Evolutionary conservation across 2,888 invertebrate species (phyloP).

Genomic region (Drepanosiphum platanoidis): DNA sequence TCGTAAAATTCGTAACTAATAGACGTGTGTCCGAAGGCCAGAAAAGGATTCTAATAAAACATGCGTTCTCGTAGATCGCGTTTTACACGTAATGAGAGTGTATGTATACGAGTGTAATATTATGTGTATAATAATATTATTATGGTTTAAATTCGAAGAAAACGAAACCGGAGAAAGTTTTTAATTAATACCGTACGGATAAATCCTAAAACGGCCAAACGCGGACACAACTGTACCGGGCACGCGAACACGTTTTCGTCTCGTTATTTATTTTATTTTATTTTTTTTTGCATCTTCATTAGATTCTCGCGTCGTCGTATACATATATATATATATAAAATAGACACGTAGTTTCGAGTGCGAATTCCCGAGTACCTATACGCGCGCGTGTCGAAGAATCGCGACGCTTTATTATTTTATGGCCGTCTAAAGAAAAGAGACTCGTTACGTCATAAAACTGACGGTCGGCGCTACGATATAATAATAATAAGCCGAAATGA

Average conservation of each 20-base stretch:
- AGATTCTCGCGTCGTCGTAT: background rate
- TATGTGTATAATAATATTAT: too few species aligned
- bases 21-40: background rate
- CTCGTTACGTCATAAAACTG: too few species aligned
- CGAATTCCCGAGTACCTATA: background rate
- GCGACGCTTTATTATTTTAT: too few species aligned
- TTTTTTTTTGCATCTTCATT: background rate
- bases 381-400: too few species aligned
- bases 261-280: background rate
- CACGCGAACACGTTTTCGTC: background rate
- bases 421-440: too few species aligned
- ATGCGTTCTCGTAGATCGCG: background rate
- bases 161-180: slow-evolving; percentile 28
- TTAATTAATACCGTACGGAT: background rate
- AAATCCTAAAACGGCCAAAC: background rate
- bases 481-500: too few species aligned
- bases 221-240: background rate
- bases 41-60: background rate
- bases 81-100: slow-evolving; percentile 11
- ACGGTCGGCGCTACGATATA: too few species aligned
- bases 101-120: too few species aligned
- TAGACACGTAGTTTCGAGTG: background rate
- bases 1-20: too few species aligned
- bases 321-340: background rate
- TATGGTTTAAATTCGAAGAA: slow-evolving; percentile 13